These are phyloP conservation scores for Podilymbus podiceps DNA, from an alignment of 2,113 vertebrate species.

Conservation along the genomic window DNA sequence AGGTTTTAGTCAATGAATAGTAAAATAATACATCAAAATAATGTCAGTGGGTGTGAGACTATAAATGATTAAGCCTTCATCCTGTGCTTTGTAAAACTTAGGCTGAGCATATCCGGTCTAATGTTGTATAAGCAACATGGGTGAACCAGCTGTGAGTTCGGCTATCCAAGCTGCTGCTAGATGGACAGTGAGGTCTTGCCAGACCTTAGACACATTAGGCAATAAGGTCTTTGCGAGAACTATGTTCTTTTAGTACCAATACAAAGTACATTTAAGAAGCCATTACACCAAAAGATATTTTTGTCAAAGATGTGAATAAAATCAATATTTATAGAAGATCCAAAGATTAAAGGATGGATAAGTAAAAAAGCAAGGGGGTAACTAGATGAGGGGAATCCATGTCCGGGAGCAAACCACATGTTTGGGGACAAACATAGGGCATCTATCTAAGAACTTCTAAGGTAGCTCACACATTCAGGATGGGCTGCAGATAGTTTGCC, in stretches of 20 bases:
- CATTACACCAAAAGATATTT: neutral
- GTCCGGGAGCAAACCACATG: neutral
- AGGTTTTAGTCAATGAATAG: neutral
- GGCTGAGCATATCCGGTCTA: neutral
- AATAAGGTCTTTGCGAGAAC: neutral
- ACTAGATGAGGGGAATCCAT: neutral
- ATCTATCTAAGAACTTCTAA: neutral
- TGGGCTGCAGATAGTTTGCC: neutral
- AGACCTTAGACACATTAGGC: neutral
- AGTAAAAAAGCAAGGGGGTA: neutral
- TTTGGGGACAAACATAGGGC: neutral
- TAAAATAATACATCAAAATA: neutral
- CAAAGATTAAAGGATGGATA: neutral
- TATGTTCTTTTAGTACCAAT: neutral
- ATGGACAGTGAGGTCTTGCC: neutral
- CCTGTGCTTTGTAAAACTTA: neutral
- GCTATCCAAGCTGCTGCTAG: neutral
- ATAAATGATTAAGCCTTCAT: neutral
- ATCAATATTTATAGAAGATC: neutral
- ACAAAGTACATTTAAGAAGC: neutral
- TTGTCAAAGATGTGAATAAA: neutral
- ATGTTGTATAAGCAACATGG: neutral
- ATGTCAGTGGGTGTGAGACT: neutral
- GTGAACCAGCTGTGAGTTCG: neutral
- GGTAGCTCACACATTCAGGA: neutral